These are phyloP conservation scores for Drosophila tsacasi DNA, from an alignment of 1,140 invertebrate genomes.

Conservation along the genomic window DNA sequence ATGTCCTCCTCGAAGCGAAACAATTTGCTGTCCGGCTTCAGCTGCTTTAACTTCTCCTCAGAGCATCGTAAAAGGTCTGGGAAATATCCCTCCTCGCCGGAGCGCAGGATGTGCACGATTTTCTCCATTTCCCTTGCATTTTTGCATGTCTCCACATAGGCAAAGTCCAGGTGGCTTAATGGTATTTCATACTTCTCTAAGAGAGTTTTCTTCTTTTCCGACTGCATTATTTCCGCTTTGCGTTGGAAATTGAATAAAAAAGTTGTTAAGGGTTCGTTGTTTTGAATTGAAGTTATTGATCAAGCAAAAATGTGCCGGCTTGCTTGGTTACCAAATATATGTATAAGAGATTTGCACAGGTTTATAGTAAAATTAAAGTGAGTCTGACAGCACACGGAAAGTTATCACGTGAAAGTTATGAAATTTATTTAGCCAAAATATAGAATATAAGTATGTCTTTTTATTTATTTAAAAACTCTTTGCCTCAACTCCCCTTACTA, in stretches of 20 bases:
- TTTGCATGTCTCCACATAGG: conserved; percentile 86
- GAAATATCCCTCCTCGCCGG: conserved; percentile 89
- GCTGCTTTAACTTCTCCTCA: conserved; percentile 86
- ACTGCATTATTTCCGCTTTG: conserved; percentile 1
- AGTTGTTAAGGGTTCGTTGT: neutral
- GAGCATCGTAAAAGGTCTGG: conserved; percentile 87
- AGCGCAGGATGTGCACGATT: conserved; percentile 87
- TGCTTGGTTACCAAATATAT: conserved; percentile 13
- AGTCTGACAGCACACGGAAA: neutral
- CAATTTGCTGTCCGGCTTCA: conserved; percentile 87
- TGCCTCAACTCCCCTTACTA: neutral
- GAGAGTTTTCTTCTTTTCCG: conserved; percentile 77
- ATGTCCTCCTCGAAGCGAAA: conserved; percentile 86
- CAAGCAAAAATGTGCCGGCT: conserved; percentile 6
- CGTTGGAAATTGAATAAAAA: neutral
- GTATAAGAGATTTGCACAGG: neutral
- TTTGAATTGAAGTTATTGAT: conserved; percentile 15
- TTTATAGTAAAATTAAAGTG: neutral
- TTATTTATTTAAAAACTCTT: neutral
- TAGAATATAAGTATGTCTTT: neutral
- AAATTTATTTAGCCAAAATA: neutral
- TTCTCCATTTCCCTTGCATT: conserved; percentile 87
- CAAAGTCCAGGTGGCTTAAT: conserved; percentile 87
- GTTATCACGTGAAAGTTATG: neutral
- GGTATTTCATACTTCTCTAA: conserved; percentile 87